These are phyloP conservation scores for Cyphomyrus plagiostoma DNA, from an alignment of 2,113 vertebrate species.

Conservation along the genomic window DNA sequence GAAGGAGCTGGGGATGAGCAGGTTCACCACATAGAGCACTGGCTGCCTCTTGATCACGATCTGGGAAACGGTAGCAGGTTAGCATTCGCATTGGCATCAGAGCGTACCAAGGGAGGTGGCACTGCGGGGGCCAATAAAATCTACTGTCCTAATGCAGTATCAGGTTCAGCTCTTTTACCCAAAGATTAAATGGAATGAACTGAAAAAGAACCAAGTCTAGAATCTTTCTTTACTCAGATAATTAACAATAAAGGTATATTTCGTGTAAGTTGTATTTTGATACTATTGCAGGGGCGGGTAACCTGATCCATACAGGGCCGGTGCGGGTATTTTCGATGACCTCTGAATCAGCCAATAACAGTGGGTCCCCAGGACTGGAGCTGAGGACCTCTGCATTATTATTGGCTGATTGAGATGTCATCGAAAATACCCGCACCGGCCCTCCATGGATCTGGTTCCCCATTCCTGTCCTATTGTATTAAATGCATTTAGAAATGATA, in stretches of 20 bases:
- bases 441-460: too few relatives aligned
- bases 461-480: not conserved
- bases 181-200: not conserved
- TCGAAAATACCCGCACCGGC: too few relatives aligned
- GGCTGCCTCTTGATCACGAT: slow-evolving; percentile 65
- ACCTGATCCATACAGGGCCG: too few relatives aligned
- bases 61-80: slow-evolving; percentile 30
- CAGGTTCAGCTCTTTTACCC: not conserved
- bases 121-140: not conserved
- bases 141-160: not conserved
- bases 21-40: slow-evolving; percentile 66
- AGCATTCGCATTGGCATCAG: not conserved
- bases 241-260: not conserved
- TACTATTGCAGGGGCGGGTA: too few relatives aligned
- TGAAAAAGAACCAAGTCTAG: not conserved
- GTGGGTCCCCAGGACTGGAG: too few relatives aligned
- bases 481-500: not conserved
- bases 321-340: too few relatives aligned
- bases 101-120: not conserved
- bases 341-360: too few relatives aligned
- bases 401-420: too few relatives aligned
- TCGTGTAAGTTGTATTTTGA: not conserved
- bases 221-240: not conserved
- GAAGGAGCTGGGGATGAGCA: slow-evolving; percentile 68
- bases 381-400: too few relatives aligned